phyloP scores from a whole-genome alignment of 2,888 invertebrate genomes.

The Phortica okadai region DNA sequence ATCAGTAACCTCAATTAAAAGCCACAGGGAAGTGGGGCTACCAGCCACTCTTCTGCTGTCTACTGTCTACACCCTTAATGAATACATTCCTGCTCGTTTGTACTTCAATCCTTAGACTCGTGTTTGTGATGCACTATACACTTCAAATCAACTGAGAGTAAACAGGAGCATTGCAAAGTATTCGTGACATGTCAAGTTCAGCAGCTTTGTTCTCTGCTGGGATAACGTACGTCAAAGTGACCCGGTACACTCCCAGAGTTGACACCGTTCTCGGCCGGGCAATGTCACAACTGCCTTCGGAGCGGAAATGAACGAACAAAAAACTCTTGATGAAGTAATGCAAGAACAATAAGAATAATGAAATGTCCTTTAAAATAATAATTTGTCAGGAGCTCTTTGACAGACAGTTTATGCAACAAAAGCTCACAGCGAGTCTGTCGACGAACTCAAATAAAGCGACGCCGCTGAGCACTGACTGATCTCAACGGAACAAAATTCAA shows the following conservation, averaged over 20 bases:
- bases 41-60: no score
- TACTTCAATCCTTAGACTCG: no score
- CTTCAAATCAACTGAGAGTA: no score
- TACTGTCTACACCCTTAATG: no score
- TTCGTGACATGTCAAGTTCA: not conserved
- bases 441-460: not conserved
- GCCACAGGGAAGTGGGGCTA: no score
- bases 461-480: not conserved
- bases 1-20: no score
- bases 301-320: conserved; percentile 10
- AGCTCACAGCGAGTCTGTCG: conserved; percentile 39
- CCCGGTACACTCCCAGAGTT: conserved; percentile 5
- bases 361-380: conserved; percentile 16
- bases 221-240: not conserved
- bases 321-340: not conserved
- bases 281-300: not conserved
- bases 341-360: conserved; percentile 2
- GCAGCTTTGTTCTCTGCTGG: not conserved
- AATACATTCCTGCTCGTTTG: no score
- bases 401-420: conserved; percentile 45
- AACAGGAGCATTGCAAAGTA: no score
- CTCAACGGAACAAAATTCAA: not conserved
- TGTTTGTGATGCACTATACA: no score
- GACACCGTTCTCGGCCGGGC: not conserved
- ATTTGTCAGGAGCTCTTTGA: conserved; percentile 12